Evolutionary conservation across 2,888 invertebrate species (phyloP).

Genomic region (Cryptocephalus moraei): DNA sequence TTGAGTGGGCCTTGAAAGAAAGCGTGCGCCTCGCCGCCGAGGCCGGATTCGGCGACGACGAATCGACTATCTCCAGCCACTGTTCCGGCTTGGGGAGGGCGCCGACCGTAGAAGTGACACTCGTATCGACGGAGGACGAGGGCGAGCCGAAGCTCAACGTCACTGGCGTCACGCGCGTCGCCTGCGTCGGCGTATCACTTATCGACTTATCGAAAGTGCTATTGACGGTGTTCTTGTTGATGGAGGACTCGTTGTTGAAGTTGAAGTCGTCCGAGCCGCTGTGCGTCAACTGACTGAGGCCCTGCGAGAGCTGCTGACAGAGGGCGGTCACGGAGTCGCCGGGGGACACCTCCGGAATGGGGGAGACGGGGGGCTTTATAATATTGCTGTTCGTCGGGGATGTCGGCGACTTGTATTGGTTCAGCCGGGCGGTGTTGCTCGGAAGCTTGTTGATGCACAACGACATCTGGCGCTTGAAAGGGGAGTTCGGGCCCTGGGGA

Average conservation of each 20-base stretch:
- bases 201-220: conserved; percentile 23
- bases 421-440: conserved; percentile 79
- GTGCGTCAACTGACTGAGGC: conserved; percentile 51
- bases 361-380: conserved; percentile 50
- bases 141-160: conserved; percentile 24
- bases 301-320: conserved; percentile 66
- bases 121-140: conserved; percentile 13
- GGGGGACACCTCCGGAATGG: conserved; percentile 68
- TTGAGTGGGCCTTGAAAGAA: conserved; percentile 37
- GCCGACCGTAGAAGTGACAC: conserved; percentile 19
- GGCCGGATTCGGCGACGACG: conserved; percentile 36
- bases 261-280: conserved; percentile 48
- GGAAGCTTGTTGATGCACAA: conserved; percentile 90
- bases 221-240: conserved; percentile 43
- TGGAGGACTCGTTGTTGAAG: conserved; percentile 45
- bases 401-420: conserved; percentile 33
- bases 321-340: conserved; percentile 58
- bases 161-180: conserved; percentile 19
- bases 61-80: conserved; percentile 65
- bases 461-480: conserved; percentile 93
- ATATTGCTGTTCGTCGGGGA: conserved; percentile 17
- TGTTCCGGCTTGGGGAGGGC: conserved; percentile 69
- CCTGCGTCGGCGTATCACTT: conserved; percentile 20
- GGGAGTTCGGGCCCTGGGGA: conserved; percentile 68
- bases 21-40: conserved; percentile 44